Conservation (phyloP, 2,888 invertebrate species). For the Polylopha cassiicola region DNA sequence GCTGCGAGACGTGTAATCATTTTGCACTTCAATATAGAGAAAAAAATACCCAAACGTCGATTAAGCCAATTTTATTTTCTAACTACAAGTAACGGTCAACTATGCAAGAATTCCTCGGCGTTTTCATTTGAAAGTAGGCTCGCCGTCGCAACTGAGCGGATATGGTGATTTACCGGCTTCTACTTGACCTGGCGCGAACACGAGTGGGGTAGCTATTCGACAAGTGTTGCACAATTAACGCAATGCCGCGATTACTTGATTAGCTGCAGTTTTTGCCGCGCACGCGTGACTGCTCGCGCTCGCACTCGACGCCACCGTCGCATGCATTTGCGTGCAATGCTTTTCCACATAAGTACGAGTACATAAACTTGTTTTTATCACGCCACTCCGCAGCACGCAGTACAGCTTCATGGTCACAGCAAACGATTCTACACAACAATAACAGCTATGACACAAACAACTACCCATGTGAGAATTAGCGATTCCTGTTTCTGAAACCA, state of each 20-base stretch:
- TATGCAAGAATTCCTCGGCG: background rate
- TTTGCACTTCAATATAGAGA: no score
- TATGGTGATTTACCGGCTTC: conserved; percentile 40
- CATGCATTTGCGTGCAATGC: conserved; percentile 29
- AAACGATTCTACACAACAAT: conserved; percentile 1
- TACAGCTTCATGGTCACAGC: conserved; percentile 4
- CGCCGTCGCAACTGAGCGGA: conserved; percentile 31
- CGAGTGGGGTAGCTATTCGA: conserved; percentile 28
- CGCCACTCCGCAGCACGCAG: conserved; percentile 30
- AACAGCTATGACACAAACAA: background rate
- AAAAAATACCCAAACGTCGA: no score
- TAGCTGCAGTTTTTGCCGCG: conserved; percentile 33
- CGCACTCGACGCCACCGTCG: conserved; percentile 23
- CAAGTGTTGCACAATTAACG: conserved; percentile 36
- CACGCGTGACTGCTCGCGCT: conserved; percentile 32
- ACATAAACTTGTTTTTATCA: conserved; percentile 35
- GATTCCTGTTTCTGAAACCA: no score
- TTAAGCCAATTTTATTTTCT: no score
- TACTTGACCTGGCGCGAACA: conserved; percentile 49
- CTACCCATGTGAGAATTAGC: no score
- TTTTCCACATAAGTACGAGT: conserved; percentile 32
- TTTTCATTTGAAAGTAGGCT: conserved; percentile 23
- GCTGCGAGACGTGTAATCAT: no score
- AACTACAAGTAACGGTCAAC: background rate
- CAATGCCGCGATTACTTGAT: conserved; percentile 31